These are phyloP conservation scores for Hypselothyrea guttata DNA, from an alignment of 2,888 invertebrate genomes.

Conservation along the genomic window DNA sequence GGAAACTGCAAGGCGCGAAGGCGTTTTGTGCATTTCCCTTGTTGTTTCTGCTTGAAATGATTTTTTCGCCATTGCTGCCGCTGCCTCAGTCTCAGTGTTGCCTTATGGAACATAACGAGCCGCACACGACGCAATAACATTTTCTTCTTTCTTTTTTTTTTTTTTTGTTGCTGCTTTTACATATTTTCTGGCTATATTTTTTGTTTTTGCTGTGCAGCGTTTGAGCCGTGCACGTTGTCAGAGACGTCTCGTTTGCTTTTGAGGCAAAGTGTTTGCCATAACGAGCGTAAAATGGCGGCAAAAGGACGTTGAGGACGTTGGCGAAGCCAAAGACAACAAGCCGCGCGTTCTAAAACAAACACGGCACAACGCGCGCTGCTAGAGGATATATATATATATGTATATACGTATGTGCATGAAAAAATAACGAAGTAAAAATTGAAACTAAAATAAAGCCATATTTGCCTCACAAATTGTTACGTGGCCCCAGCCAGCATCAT, in stretches of 20 bases:
- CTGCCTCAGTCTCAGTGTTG: conserved; percentile 10
- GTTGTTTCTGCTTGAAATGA: conserved; percentile 76
- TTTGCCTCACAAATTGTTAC: conserved; percentile 74
- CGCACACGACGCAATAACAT: conserved; percentile 63
- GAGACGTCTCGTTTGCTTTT: conserved; percentile 62
- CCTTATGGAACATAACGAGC: conserved; percentile 64
- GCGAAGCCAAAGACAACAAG: conserved; percentile 61
- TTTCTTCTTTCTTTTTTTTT: conserved; percentile 40
- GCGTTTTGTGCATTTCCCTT: conserved; percentile 73
- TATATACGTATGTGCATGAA: conserved; percentile 24
- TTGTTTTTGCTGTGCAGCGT: conserved; percentile 50
- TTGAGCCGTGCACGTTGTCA: conserved; percentile 58
- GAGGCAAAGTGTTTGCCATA: conserved; percentile 77
- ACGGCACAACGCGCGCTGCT: conserved; percentile 32
- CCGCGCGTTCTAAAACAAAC: conserved; percentile 69
- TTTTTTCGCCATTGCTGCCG: conserved; percentile 47
- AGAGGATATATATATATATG: conserved; percentile 16
- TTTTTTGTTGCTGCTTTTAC: conserved; percentile 1
- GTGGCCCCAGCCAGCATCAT: conserved; percentile 17
- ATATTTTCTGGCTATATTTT: conserved; percentile 18
- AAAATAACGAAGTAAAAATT: conserved; percentile 78
- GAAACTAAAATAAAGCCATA: conserved; percentile 78
- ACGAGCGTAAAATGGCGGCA: conserved; percentile 76
- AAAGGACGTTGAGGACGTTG: conserved; percentile 50
- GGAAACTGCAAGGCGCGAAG: conserved; percentile 55